Percentiles rank a stretch among this genome's conserved stretches.
These are phyloP conservation scores for Phalera bucephala DNA, from an alignment of 2,888 invertebrate genomes.

Conservation along the genomic window DNA sequence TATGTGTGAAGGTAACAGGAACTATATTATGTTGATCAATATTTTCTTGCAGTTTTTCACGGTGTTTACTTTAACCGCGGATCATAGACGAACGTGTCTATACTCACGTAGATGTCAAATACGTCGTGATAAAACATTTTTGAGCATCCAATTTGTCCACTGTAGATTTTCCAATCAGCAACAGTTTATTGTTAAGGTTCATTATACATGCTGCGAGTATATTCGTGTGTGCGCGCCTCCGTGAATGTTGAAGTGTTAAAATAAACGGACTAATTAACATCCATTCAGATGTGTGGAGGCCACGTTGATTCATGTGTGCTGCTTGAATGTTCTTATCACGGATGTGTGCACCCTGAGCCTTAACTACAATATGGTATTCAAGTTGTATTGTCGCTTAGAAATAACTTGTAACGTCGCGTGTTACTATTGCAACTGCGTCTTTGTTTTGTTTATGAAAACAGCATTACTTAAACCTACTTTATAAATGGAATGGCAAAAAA, in stretches of 20 bases:
- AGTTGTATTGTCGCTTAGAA: conserved; percentile 42
- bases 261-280: conserved; percentile 78
- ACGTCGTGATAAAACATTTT: conserved; percentile 7
- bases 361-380: conserved; percentile 49
- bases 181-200: conserved; percentile 54
- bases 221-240: conserved; percentile 36
- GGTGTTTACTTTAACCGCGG: conserved; percentile 15
- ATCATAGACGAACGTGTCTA: conserved; percentile 16
- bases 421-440: conserved; percentile 11
- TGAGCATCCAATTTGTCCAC: conserved; percentile 29
- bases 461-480: too few species aligned
- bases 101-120: conserved; percentile 21
- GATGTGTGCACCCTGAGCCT: conserved; percentile 47
- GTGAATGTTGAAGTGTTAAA: conserved; percentile 60
- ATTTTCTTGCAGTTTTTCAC: conserved; percentile 31
- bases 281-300: conserved; percentile 73
- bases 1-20: conserved; percentile 51
- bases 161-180: conserved; percentile 52
- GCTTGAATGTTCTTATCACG: conserved; percentile 56
- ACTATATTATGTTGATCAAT: conserved; percentile 26
- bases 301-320: conserved; percentile 58
- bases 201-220: conserved; percentile 37
- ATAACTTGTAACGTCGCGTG: conserved; percentile 30
- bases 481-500: too few species aligned
- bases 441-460: conserved; percentile 21